A percentile compares a stretch with the other conserved stretches of the same genome.
These are phyloP conservation scores for Indri indri DNA, from an alignment of 2,113 vertebrate species.

Conservation along the genomic window DNA sequence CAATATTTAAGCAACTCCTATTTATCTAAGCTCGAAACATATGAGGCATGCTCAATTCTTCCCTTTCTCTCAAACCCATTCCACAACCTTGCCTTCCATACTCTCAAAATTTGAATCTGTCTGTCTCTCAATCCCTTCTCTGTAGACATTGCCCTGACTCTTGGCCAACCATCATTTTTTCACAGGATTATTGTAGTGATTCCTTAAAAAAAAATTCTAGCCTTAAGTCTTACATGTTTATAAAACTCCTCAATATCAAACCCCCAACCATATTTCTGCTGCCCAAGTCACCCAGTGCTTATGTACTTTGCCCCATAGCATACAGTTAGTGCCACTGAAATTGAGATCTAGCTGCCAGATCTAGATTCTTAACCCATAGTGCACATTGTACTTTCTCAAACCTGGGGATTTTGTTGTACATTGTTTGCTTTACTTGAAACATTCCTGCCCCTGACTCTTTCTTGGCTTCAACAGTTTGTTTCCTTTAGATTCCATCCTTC, in stretches of 20 bases:
- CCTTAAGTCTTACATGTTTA: not conserved
- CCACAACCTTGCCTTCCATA: too few relatives aligned
- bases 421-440: not conserved
- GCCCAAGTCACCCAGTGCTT: too few relatives aligned
- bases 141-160: too few relatives aligned
- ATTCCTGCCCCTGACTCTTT: not conserved
- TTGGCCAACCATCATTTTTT: not conserved
- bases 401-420: not conserved
- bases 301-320: not conserved
- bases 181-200: not conserved
- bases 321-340: not conserved
- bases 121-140: not conserved
- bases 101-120: not conserved
- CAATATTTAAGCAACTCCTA: not conserved
- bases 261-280: too few relatives aligned
- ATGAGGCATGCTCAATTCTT: accelerated
- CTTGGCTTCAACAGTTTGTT: not conserved
- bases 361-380: not conserved
- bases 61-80: not conserved
- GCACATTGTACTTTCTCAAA: not conserved
- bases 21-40: not conserved
- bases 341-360: too few relatives aligned
- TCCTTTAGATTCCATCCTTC: not conserved
- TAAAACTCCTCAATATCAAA: not conserved
- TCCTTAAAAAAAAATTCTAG: not conserved